Evolutionary conservation across 2,888 invertebrate genomes (phyloP).

Genomic region (Limenitis camilla): DNA sequence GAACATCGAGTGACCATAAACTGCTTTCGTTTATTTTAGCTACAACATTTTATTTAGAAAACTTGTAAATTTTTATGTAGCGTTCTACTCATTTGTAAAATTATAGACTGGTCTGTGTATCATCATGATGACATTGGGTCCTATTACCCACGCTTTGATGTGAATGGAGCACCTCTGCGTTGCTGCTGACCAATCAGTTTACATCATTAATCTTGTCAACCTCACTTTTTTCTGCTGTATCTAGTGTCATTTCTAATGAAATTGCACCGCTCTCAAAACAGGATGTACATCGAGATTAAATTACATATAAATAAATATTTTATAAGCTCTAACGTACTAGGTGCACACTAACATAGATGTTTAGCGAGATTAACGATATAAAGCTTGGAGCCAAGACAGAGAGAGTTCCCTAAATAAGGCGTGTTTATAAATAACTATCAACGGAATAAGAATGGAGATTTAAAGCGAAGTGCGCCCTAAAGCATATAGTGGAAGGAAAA

Average conservation of each 20-base stretch:
- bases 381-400: slow-evolving; percentile 34
- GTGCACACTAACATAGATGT: not conserved
- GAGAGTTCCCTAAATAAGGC: slow-evolving; percentile 54
- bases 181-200: slow-evolving; percentile 40
- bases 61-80: not conserved
- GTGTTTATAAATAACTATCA: slow-evolving; percentile 61
- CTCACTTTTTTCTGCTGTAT: slow-evolving; percentile 42
- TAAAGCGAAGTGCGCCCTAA: slow-evolving; percentile 49
- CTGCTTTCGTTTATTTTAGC: too few relatives aligned
- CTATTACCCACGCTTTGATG: slow-evolving; percentile 59
- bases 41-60: too few relatives aligned
- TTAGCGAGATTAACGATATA: slow-evolving; percentile 19
- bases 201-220: slow-evolving; percentile 59
- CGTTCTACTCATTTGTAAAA: slow-evolving; percentile 6
- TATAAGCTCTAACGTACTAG: not conserved
- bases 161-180: slow-evolving; percentile 33
- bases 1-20: too few relatives aligned
- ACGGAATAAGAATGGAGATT: slow-evolving; percentile 54
- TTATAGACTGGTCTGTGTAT: slow-evolving; percentile 38
- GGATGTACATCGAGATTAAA: slow-evolving; percentile 9
- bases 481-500: slow-evolving; percentile 47
- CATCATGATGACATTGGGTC: slow-evolving; percentile 47
- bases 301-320: slow-evolving; percentile 3
- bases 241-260: slow-evolving; percentile 39
- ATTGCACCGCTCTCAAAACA: slow-evolving; percentile 24